Evolutionary conservation across 2,888 invertebrate species (phyloP).

Genomic region (Lasioglossum zephyrum): DNA sequence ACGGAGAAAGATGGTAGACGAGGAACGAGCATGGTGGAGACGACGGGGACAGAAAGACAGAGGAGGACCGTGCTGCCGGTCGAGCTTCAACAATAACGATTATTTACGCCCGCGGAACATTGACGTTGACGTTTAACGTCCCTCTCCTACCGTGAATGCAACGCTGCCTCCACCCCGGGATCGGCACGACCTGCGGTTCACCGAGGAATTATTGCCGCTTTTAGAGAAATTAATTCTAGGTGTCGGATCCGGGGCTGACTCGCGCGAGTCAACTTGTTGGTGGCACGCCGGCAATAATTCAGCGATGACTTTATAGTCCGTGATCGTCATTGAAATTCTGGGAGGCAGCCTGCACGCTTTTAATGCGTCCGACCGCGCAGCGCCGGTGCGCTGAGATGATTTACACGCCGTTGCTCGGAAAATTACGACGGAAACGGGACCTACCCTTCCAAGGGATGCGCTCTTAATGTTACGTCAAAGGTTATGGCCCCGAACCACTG

Average conservation of each 20-base stretch:
- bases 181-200: slow-evolving; percentile 51
- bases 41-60: slow-evolving; percentile 14
- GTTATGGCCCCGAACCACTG: neutral
- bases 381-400: slow-evolving; percentile 19
- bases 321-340: slow-evolving; percentile 54
- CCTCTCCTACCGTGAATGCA: slow-evolving; percentile 69
- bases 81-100: slow-evolving; percentile 80
- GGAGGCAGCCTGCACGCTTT: slow-evolving; percentile 20
- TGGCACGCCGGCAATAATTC: slow-evolving; percentile 43
- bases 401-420: slow-evolving; percentile 25
- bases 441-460: neutral
- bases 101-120: slow-evolving; percentile 79
- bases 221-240: slow-evolving; percentile 67
- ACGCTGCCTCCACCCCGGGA: slow-evolving; percentile 44
- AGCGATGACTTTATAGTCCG: slow-evolving; percentile 56
- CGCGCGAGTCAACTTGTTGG: slow-evolving; percentile 17
- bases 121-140: slow-evolving; percentile 81
- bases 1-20: slow-evolving; percentile 4
- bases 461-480: neutral
- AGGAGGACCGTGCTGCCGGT: slow-evolving; percentile 58
- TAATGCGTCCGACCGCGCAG: slow-evolving; percentile 2
- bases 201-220: slow-evolving; percentile 59
- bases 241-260: slow-evolving; percentile 50
- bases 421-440: slow-evolving; percentile 25
- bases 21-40: neutral